phyloP scores from a whole-genome alignment of 2,797 vertebrate genomes.

The Rhynchotus rufescens region DNA sequence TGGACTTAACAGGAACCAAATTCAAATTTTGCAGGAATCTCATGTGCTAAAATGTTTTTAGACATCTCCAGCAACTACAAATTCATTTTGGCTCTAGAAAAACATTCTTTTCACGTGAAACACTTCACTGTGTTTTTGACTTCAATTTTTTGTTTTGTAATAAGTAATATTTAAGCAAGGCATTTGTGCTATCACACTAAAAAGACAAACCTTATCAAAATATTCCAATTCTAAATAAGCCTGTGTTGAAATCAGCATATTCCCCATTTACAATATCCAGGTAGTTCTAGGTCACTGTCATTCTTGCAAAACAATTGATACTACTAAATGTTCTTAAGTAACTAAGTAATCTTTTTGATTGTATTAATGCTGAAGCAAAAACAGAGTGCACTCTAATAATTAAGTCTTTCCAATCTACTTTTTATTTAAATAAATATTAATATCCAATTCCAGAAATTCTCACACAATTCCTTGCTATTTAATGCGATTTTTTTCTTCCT shows the following conservation, averaged over 20 bases:
- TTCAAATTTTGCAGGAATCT: background rate
- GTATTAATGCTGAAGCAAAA: background rate
- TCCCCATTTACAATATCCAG: background rate
- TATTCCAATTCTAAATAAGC: background rate
- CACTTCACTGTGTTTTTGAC: background rate
- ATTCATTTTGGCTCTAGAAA: background rate
- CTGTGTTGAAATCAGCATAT: background rate
- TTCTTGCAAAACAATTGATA: background rate
- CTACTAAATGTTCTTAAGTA: background rate
- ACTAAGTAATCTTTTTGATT: background rate
- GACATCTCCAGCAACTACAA: background rate
- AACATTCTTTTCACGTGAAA: background rate
- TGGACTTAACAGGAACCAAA: background rate
- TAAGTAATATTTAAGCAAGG: background rate
- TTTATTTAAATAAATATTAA: background rate
- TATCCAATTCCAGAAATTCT: background rate
- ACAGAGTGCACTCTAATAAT: background rate
- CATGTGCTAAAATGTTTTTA: background rate
- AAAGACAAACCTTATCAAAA: background rate
- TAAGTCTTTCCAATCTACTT: background rate
- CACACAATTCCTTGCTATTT: accelerated
- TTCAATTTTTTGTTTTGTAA: background rate
- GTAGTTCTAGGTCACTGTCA: background rate
- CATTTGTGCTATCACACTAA: background rate
- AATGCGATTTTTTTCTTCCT: background rate